Conservation (phyloP, 2,113 vertebrate species). For the Sturnus vulgaris region DNA sequence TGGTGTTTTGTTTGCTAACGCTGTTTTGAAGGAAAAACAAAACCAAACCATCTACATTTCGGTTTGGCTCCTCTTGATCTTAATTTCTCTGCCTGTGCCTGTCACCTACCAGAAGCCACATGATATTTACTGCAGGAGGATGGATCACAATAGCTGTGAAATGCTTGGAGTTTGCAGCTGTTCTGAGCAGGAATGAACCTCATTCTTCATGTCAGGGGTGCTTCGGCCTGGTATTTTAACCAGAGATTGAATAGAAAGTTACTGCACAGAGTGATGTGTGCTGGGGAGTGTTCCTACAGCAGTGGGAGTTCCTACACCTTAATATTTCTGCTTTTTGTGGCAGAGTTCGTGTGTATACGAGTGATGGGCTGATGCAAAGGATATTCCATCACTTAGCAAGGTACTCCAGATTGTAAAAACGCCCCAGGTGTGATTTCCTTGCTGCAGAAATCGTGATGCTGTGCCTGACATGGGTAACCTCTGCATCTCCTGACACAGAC, state of each 20-base stretch:
- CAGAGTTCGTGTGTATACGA: fast-evolving
- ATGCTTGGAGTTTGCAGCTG: not conserved
- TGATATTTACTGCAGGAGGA: not conserved
- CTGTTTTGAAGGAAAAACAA: not conserved
- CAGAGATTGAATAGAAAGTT: not conserved
- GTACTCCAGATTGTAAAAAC: not conserved
- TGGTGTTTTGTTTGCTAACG: not conserved
- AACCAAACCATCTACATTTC: fast-evolving
- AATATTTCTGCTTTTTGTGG: not conserved
- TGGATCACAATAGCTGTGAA: not conserved
- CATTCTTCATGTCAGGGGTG: not conserved
- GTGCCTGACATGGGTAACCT: not conserved
- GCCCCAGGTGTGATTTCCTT: not conserved
- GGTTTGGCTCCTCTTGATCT: not conserved
- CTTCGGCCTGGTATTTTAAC: not conserved
- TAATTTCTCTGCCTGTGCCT: not conserved
- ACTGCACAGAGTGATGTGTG: too few species aligned
- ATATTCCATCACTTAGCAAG: not conserved
- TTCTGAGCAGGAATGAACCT: not conserved
- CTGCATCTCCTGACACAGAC: not conserved
- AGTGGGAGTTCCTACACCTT: not conserved
- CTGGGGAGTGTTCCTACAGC: not conserved
- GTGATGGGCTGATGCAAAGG: not conserved
- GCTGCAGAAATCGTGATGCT: not conserved
- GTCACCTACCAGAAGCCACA: fast-evolving